Evolutionary conservation across 2,797 vertebrate genomes (phyloP).

Genomic region (Oreochromis grahami): DNA sequence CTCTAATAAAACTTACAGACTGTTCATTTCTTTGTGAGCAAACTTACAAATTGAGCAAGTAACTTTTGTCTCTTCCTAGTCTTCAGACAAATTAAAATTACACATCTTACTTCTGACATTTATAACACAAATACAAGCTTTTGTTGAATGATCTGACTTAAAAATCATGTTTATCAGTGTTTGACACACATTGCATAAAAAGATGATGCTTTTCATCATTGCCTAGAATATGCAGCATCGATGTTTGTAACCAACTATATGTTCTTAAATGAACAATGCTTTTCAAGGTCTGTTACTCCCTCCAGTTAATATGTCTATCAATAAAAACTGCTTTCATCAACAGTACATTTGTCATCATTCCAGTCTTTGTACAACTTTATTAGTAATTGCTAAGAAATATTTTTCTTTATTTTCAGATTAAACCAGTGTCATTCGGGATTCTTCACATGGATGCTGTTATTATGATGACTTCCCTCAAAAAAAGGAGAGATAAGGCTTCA

Average conservation of each 20-base stretch:
- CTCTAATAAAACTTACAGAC: background rate
- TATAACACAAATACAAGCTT: background rate
- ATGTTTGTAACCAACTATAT: background rate
- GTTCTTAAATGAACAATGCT: background rate
- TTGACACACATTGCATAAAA: background rate
- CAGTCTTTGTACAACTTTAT: background rate
- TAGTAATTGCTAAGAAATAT: background rate
- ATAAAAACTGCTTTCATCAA: background rate
- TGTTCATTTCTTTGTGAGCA: background rate
- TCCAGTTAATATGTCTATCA: background rate
- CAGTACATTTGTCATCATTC: background rate
- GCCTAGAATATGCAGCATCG: background rate
- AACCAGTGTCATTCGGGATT: slow-evolving; percentile 12
- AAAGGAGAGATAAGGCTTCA: slow-evolving; percentile 38
- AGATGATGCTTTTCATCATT: background rate
- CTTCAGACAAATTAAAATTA: background rate
- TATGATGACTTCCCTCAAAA: slow-evolving; percentile 21
- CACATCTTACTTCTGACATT: background rate
- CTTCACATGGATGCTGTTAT: slow-evolving; percentile 27
- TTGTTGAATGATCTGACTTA: background rate
- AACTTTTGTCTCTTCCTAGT: background rate
- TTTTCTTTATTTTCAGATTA: background rate
- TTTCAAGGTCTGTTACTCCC: background rate
- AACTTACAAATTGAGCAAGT: background rate
- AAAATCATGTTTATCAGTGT: background rate